A percentile compares a stretch with the other conserved stretches of the same genome.
phyloP scores from a whole-genome alignment of 2,888 invertebrate species.

The Drepana falcataria region DNA sequence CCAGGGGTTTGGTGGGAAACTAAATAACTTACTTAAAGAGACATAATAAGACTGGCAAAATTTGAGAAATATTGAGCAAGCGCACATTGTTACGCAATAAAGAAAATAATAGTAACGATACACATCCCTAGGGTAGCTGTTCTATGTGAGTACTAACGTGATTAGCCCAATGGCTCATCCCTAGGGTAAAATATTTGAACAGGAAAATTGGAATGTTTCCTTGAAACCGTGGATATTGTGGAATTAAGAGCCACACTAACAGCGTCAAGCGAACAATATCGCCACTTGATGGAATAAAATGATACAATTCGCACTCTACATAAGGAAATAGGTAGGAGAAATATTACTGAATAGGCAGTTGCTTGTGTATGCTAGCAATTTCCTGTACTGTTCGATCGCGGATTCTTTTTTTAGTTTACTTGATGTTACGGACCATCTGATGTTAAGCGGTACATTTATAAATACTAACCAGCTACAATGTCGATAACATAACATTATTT shows the following conservation, averaged over 20 bases:
- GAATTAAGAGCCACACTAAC: slow-evolving; percentile 31
- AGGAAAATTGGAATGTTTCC: slow-evolving; percentile 46
- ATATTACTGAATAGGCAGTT: not conserved
- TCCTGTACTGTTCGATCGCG: not conserved
- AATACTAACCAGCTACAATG: too few relatives aligned
- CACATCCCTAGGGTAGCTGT: not conserved
- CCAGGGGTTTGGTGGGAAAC: not conserved
- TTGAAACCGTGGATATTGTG: slow-evolving; percentile 39
- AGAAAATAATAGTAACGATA: not conserved
- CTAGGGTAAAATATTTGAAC: slow-evolving; percentile 43
- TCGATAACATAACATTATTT: too few relatives aligned
- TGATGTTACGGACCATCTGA: too few relatives aligned
- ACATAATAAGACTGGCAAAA: not conserved
- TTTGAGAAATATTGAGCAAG: not conserved
- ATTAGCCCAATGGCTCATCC: slow-evolving; percentile 45
- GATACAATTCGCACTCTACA: slow-evolving; percentile 28
- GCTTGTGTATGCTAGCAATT: not conserved
- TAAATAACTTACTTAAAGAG: not conserved
- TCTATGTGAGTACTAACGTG: slow-evolving; percentile 22
- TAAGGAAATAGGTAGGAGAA: slow-evolving; percentile 3
- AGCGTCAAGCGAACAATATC: slow-evolving; percentile 38
- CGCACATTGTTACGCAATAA: not conserved
- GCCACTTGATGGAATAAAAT: slow-evolving; percentile 32
- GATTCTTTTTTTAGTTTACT: not conserved
- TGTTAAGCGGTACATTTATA: too few relatives aligned